Percentiles rank a stretch among this genome's conserved stretches.
phyloP scores from a whole-genome alignment of 1,140 invertebrate genomes.

The Ylistrum balloti region DNA sequence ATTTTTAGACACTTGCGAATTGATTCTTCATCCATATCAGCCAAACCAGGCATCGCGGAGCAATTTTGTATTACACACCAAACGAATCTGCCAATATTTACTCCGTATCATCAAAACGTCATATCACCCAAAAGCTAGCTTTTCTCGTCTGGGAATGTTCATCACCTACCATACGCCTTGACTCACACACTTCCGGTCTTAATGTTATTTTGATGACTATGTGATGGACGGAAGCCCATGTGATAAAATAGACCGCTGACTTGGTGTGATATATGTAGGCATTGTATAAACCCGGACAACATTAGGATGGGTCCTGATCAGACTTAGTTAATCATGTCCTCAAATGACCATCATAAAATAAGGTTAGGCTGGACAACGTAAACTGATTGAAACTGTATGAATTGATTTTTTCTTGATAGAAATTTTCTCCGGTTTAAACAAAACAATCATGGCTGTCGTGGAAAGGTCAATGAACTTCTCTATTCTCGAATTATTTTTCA shows the following conservation, averaged over 20 bases:
- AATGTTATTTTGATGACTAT: conserved; percentile 13
- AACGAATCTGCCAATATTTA: conserved; percentile 29
- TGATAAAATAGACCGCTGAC: conserved; percentile 16
- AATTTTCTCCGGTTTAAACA: no score
- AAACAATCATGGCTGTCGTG: no score
- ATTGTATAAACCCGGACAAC: neutral
- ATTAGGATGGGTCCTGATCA: neutral
- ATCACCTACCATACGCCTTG: neutral
- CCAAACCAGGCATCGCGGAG: neutral
- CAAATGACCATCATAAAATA: neutral
- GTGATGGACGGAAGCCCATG: neutral
- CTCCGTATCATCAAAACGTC: neutral
- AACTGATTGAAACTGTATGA: no score
- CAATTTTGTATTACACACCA: neutral
- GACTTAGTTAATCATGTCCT: neutral
- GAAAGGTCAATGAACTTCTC: no score
- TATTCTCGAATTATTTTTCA: no score
- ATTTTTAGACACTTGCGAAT: neutral
- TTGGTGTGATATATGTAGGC: neutral
- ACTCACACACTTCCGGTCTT: neutral
- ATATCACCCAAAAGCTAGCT: neutral
- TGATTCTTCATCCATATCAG: conserved; percentile 2
- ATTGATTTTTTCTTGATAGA: no score
- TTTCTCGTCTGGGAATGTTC: neutral
- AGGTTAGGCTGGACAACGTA: no score